phyloP scores from a whole-genome alignment of 2,113 vertebrate species.

The Morone chrysops region DNA sequence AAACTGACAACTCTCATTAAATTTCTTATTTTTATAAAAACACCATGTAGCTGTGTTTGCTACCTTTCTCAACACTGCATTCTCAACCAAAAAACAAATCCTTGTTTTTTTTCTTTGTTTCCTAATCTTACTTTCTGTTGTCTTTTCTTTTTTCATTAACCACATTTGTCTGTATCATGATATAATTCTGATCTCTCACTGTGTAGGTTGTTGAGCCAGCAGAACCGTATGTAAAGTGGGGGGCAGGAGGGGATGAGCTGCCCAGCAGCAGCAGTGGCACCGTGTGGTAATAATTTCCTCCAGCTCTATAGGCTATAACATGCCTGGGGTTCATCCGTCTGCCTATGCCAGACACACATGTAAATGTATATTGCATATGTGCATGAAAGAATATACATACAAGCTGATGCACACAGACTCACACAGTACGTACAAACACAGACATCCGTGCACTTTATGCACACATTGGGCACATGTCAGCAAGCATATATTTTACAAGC shows the following conservation, averaged over 20 bases:
- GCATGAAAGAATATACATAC: not conserved
- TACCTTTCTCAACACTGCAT: not conserved
- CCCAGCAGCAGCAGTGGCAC: conserved; percentile 46
- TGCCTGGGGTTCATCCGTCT: conserved; percentile 73
- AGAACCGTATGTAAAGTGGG: conserved; percentile 31
- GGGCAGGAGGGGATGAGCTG: conserved; percentile 1
- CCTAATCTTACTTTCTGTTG: conserved; percentile 15
- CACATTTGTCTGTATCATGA: conserved; percentile 32
- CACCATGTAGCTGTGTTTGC: not conserved
- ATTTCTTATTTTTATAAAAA: not conserved
- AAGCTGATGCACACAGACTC: conserved; percentile 8
- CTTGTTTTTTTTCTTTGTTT: not conserved
- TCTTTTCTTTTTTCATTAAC: conserved; percentile 3
- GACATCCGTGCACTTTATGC: not conserved
- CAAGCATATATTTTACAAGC: not conserved
- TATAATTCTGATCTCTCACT: conserved; percentile 44
- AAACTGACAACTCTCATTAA: not conserved
- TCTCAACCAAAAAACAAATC: not conserved
- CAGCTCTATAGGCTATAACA: conserved; percentile 53
- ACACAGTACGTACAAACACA: not conserved
- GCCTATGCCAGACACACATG: conserved; percentile 29
- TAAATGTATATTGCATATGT: conserved; percentile 30
- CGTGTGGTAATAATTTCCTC: conserved; percentile 77
- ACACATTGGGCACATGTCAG: conserved; percentile 5
- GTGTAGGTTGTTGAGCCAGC: conserved; percentile 26